phyloP scores from a whole-genome alignment of 2,113 vertebrate genomes.

The Calcarius ornatus region DNA sequence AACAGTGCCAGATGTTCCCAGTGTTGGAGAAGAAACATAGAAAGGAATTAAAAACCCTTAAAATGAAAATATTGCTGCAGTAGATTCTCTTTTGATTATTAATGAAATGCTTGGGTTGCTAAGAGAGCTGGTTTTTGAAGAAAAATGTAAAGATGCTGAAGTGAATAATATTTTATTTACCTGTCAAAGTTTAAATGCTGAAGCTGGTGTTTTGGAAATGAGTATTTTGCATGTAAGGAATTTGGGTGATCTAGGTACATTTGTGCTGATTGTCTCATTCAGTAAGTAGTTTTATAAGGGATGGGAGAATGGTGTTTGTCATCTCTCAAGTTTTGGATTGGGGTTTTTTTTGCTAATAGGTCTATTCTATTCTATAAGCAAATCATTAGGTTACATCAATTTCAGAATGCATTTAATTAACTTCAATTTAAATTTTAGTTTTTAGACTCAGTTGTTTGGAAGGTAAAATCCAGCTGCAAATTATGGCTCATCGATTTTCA shows the following conservation, averaged over 20 bases:
- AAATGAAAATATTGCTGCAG: background rate
- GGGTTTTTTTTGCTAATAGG: background rate
- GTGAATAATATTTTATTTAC: background rate
- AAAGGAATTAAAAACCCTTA: background rate
- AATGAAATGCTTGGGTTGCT: background rate
- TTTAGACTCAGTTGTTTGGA: background rate
- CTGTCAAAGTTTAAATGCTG: background rate
- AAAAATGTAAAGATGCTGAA: background rate
- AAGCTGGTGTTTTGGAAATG: background rate
- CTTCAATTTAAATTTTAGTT: background rate
- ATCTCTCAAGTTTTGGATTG: background rate
- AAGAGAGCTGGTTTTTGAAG: background rate
- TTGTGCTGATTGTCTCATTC: background rate
- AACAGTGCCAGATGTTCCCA: background rate
- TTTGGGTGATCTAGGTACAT: background rate
- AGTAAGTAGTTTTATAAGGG: background rate
- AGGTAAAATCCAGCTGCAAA: background rate
- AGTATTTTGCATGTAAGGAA: background rate
- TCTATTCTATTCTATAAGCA: background rate
- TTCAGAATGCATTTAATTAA: background rate
- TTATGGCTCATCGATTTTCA: slow-evolving; percentile 79
- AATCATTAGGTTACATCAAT: background rate
- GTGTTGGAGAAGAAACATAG: background rate
- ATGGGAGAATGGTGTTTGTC: background rate
- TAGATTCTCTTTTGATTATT: background rate